phyloP scores from a whole-genome alignment of 2,888 invertebrate species.

The Epicampocera succincta region DNA sequence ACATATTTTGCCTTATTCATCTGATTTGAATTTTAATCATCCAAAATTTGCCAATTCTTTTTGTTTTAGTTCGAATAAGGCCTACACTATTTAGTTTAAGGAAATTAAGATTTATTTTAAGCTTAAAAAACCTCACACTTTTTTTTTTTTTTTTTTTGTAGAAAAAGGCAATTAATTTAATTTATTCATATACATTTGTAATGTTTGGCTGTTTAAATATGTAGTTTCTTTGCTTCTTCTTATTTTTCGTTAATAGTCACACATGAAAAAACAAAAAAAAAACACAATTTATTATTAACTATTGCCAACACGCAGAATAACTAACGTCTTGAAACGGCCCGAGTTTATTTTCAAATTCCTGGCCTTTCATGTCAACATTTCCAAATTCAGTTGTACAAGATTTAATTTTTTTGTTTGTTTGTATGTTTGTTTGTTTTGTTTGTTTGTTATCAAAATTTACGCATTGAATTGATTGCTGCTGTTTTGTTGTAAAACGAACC shows the following conservation, averaged over 20 bases:
- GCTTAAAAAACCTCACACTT: constrained; percentile 31
- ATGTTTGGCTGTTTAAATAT: constrained; percentile 68
- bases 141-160: constrained; percentile 31
- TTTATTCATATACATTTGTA: constrained; percentile 67
- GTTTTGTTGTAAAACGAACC: constrained; percentile 25
- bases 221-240: constrained; percentile 45
- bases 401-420: neutral
- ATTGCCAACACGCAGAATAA: constrained; percentile 2
- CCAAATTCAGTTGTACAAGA: constrained; percentile 4
- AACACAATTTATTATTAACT: constrained; percentile 43
- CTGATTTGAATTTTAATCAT: constrained; percentile 31
- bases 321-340: neutral
- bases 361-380: constrained; percentile 1
- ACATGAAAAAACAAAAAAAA: constrained; percentile 32
- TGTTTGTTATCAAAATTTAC: constrained; percentile 7
- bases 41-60: constrained; percentile 25
- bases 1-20: constrained; percentile 59
- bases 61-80: constrained; percentile 45
- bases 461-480: constrained; percentile 1
- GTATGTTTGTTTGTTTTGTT: no score
- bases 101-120: constrained; percentile 39
- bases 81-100: constrained; percentile 14
- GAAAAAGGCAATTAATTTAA: constrained; percentile 67
- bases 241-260: constrained; percentile 54
- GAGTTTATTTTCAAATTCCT: constrained; percentile 21